Percentiles rank a stretch among this genome's conserved stretches.
These are phyloP conservation scores for Pelmatolapia mariae DNA, from an alignment of 2,113 vertebrate genomes.

Conservation along the genomic window DNA sequence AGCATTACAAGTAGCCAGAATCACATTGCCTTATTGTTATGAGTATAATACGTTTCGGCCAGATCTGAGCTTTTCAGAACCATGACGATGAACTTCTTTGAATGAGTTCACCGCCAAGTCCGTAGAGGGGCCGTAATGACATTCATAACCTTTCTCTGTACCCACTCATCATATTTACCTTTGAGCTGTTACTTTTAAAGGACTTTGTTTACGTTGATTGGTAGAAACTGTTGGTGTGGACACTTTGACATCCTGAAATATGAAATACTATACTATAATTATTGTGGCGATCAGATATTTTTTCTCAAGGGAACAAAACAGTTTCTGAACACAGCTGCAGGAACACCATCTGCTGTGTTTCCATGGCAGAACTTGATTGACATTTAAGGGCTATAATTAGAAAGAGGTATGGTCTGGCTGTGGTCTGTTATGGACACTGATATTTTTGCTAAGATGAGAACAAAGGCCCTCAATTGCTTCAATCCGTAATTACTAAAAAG, in stretches of 20 bases:
- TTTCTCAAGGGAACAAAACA: background rate
- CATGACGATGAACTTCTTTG: slow-evolving; percentile 39
- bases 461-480: background rate
- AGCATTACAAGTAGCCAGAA: slow-evolving; percentile 40
- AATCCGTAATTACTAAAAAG: background rate
- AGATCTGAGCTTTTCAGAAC: slow-evolving; percentile 28
- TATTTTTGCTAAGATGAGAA: background rate
- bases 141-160: slow-evolving; percentile 59
- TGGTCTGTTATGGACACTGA: background rate
- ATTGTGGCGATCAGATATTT: background rate
- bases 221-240: background rate
- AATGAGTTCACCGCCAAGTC: slow-evolving; percentile 36
- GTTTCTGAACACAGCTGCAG: background rate
- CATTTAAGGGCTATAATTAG: background rate
- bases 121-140: slow-evolving; percentile 50
- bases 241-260: background rate
- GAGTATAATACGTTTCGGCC: slow-evolving; percentile 18
- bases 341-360: background rate
- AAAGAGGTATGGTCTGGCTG: background rate
- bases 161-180: slow-evolving; percentile 25
- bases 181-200: background rate
- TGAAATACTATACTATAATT: background rate
- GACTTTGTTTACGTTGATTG: background rate
- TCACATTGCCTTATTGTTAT: slow-evolving; percentile 27
- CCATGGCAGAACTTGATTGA: background rate